phyloP scores from a whole-genome alignment of 2,888 invertebrate species.

The Himalopsyche japonica region DNA sequence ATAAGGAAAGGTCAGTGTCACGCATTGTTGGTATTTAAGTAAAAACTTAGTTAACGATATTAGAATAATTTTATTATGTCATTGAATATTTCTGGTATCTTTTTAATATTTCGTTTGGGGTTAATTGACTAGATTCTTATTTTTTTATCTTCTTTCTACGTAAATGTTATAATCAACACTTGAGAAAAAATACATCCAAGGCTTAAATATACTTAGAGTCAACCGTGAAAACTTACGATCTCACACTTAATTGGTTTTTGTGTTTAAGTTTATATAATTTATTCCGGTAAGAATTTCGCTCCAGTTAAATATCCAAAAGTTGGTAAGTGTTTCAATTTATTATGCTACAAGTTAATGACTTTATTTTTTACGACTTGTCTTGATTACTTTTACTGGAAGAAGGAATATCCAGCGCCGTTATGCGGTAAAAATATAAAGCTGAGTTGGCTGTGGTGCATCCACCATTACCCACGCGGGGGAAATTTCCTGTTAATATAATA shows the following conservation, averaged over 20 bases:
- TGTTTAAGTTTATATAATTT: neutral
- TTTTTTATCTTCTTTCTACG: neutral
- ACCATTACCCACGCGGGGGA: neutral
- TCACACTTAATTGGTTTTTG: neutral
- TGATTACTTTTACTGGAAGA: neutral
- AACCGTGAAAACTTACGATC: slow-evolving; percentile 1
- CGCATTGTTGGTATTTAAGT: too few relatives aligned
- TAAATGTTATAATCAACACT: neutral
- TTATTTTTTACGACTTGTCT: neutral
- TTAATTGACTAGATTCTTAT: neutral
- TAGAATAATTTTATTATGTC: too few relatives aligned
- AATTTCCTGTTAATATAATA: neutral
- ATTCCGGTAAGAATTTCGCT: neutral
- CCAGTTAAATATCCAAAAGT: neutral
- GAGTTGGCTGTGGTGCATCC: neutral
- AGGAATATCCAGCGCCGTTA: neutral
- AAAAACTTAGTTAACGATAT: too few relatives aligned
- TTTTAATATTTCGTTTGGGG: too few relatives aligned
- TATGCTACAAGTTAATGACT: neutral
- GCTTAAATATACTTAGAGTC: neutral
- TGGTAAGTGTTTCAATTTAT: slow-evolving; percentile 1
- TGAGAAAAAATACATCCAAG: neutral
- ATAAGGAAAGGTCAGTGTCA: too few relatives aligned
- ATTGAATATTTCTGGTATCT: too few relatives aligned
- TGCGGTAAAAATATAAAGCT: neutral